A percentile compares a stretch with the other conserved stretches of the same genome.
These are phyloP conservation scores for Amphiura filiformis DNA, from an alignment of 35 echinoderm and acorn worm species.

Conservation along the genomic window DNA sequence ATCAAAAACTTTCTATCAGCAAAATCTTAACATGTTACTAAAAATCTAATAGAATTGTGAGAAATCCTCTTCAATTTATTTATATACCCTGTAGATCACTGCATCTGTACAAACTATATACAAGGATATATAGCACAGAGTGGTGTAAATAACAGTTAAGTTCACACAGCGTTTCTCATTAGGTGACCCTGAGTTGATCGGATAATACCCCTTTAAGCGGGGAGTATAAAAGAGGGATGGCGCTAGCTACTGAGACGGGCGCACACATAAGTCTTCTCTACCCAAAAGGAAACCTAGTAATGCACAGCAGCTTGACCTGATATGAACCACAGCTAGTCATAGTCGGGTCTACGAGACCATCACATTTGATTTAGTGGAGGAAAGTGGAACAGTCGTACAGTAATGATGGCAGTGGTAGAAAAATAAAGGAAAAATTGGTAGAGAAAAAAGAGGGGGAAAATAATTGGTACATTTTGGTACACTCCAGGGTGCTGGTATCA, in stretches of 20 bases:
- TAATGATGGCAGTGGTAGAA: neutral
- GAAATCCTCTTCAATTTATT: no score
- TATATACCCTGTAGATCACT: no score
- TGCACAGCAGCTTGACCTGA: neutral
- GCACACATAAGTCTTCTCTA: neutral
- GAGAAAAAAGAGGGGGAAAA: neutral
- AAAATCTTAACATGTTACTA: no score
- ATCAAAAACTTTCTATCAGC: no score
- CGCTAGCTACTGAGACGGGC: neutral
- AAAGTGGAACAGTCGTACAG: neutral
- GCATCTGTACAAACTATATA: no score
- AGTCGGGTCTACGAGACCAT: neutral
- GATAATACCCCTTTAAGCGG: conserved; percentile 2
- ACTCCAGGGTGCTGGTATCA: neutral
- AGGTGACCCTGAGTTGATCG: neutral
- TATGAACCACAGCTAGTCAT: neutral
- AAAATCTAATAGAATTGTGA: no score
- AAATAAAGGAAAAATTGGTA: neutral
- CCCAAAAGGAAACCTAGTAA: neutral
- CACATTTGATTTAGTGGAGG: neutral
- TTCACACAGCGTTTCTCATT: no score
- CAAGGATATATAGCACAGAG: no score
- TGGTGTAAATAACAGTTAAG: no score
- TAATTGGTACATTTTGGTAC: neutral
- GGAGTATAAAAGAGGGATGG: neutral